Percentiles rank a stretch among this genome's conserved stretches.
These are phyloP conservation scores for Cantharis flavilabris DNA, from an alignment of 2,888 invertebrate species.

Conservation along the genomic window DNA sequence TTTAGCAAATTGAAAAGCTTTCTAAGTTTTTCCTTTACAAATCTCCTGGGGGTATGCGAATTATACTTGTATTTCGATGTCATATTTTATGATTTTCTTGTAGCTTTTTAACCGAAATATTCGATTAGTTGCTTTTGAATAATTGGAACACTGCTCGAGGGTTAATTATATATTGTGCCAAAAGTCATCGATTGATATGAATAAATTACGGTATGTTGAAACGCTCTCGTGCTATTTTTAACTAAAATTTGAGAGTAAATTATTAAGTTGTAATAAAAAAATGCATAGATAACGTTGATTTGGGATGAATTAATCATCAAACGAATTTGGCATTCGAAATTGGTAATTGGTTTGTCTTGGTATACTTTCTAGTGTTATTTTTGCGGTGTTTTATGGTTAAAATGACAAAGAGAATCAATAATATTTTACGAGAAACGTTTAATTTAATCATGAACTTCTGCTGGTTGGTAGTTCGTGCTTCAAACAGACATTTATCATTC, in stretches of 20 bases:
- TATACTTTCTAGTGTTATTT: not conserved
- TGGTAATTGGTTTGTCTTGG: not conserved
- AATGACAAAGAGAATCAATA: not conserved
- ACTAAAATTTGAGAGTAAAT: too few species aligned
- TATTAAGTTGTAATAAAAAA: not conserved
- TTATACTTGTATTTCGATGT: not conserved
- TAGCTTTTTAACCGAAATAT: not conserved
- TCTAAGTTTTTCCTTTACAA: not conserved
- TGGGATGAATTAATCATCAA: not conserved
- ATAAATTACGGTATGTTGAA: not conserved
- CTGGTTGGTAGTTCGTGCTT: not conserved
- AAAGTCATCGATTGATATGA: not conserved
- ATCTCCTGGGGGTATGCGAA: not conserved
- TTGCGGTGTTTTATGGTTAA: not conserved
- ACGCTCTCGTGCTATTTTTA: too few species aligned
- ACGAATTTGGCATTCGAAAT: not conserved
- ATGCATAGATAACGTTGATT: not conserved
- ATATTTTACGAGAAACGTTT: conserved; percentile 1
- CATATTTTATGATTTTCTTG: not conserved
- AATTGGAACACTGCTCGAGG: not conserved
- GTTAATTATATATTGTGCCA: not conserved
- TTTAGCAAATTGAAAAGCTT: not conserved
- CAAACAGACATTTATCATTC: not conserved
- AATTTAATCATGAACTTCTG: not conserved
- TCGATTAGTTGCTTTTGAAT: not conserved